Evolutionary conservation across 2,888 invertebrate species (phyloP).

Genomic region (Epistrophe eligans): DNA sequence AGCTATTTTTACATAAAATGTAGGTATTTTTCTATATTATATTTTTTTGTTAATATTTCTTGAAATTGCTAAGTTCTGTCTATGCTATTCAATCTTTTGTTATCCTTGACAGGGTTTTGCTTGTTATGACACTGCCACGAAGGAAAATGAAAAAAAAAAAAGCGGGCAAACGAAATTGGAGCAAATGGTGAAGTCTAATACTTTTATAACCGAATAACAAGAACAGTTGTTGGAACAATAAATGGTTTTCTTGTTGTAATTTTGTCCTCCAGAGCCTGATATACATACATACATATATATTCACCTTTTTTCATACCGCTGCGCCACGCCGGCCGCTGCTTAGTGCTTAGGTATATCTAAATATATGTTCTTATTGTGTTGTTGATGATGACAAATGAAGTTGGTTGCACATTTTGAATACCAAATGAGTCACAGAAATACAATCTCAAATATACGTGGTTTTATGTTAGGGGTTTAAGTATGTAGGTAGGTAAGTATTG

Average conservation of each 20-base stretch:
- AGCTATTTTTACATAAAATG: not conserved
- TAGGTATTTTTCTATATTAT: not conserved
- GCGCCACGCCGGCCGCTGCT: not conserved
- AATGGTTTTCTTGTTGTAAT: slow-evolving; percentile 38
- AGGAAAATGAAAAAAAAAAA: not conserved
- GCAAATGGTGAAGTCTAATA: slow-evolving; percentile 49
- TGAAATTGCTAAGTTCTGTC: slow-evolving; percentile 38
- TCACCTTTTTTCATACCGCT: not conserved
- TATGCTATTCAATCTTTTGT: slow-evolving; percentile 61
- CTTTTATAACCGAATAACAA: slow-evolving; percentile 56
- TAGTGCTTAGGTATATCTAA: not conserved
- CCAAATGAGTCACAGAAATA: slow-evolving; percentile 49
- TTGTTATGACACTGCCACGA: slow-evolving; percentile 48
- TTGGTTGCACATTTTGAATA: slow-evolving; percentile 72
- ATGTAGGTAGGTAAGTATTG: not conserved
- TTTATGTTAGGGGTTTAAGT: not conserved
- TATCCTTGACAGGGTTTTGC: slow-evolving; percentile 53
- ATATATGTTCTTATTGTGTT: not conserved
- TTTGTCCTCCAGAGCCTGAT: slow-evolving; percentile 31
- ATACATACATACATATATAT: not conserved
- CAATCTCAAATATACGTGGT: not conserved
- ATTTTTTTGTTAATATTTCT: slow-evolving; percentile 20
- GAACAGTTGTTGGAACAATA: slow-evolving; percentile 50
- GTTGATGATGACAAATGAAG: slow-evolving; percentile 69
- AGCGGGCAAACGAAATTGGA: slow-evolving; percentile 46